phyloP scores from a whole-genome alignment of 2,113 vertebrate genomes.

The Burhinus oedicnemus region DNA sequence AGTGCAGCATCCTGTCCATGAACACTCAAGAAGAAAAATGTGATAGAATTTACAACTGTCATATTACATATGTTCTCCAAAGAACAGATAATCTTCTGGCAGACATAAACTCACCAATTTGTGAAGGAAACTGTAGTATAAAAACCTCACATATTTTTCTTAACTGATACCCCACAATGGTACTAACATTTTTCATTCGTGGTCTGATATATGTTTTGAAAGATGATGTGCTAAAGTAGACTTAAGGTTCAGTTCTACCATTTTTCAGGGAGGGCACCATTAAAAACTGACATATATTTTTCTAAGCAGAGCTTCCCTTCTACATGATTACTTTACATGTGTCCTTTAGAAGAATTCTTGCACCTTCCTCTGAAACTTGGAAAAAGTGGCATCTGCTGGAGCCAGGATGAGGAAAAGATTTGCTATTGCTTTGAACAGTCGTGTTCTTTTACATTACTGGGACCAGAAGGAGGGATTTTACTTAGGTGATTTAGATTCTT shows the following conservation, averaged over 20 bases:
- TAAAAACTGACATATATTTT: background rate
- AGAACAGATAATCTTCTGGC: slow-evolving; percentile 27
- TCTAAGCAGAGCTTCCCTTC: background rate
- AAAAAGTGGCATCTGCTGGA: background rate
- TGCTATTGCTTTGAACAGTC: background rate
- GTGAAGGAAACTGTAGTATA: background rate
- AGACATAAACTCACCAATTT: slow-evolving; percentile 8
- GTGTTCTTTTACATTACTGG: background rate
- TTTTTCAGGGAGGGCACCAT: background rate
- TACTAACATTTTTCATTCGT: background rate
- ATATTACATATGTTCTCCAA: slow-evolving; percentile 20
- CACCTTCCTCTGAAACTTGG: background rate
- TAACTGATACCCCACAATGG: background rate
- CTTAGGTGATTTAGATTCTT: background rate
- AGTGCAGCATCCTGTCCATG: background rate
- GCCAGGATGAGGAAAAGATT: background rate
- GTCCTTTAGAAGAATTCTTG: background rate
- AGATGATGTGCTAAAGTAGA: background rate
- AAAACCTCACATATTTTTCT: slow-evolving; percentile 23
- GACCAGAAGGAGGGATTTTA: background rate
- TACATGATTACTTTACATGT: background rate
- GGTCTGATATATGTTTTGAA: background rate
- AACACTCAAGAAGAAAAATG: slow-evolving; percentile 51
- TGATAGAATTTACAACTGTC: slow-evolving; percentile 30
- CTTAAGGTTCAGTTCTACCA: background rate